Base-by-base conservation (phyloP, 2,797 vertebrate species). In the Lutjanus campechanus region DNA sequence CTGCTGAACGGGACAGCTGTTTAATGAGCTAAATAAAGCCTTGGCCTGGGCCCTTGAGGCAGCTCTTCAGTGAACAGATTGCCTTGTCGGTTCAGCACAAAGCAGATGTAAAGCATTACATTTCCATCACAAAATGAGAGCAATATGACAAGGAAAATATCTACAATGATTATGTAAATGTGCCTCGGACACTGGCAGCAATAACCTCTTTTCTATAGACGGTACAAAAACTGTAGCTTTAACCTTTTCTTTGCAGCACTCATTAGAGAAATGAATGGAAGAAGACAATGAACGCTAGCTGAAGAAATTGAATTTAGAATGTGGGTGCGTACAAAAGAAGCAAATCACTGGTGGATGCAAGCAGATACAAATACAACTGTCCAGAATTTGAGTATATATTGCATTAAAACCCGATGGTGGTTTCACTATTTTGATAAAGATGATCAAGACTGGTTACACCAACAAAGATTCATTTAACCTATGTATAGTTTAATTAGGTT, bases 11-110 rank as follows among this genome's bases (percentile, higher is more conserved):
- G 82, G 85, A 85, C 91, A 92, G 93, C 93, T 94, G 92, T 93
- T 93, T 91, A 91, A 92, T 90, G 86, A 91, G 89, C 94, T 93
- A 94, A 93, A 95, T 92, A 93, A 93, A 95, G 91, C 85, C 65
- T 47, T 55, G 88, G 88, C 82, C 75, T 9, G 0, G 77, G 76
- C 83, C 72, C 88, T 91, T 59, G 69, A 90, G 82, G 85, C 85
- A 67, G 86, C 84, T 75, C 79, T 86, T 72, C 70, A 73, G 55
- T 73, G 79, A 89, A 87, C 84, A 88, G 85, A 88, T 63, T 88
- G 89, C 68, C 87, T 74, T 74, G 77, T 81, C 69, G 11, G 50
- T 86, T 87, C 64, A 78, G 81, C 69, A 84, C 80, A 81, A 91
- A 85, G 81, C 61, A 81, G 76, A 86, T 49, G 73, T 41, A 85